These are phyloP conservation scores for Caenorhabditis sulstoni DNA, from an alignment of 2,888 invertebrate genomes.

Conservation along the genomic window DNA sequence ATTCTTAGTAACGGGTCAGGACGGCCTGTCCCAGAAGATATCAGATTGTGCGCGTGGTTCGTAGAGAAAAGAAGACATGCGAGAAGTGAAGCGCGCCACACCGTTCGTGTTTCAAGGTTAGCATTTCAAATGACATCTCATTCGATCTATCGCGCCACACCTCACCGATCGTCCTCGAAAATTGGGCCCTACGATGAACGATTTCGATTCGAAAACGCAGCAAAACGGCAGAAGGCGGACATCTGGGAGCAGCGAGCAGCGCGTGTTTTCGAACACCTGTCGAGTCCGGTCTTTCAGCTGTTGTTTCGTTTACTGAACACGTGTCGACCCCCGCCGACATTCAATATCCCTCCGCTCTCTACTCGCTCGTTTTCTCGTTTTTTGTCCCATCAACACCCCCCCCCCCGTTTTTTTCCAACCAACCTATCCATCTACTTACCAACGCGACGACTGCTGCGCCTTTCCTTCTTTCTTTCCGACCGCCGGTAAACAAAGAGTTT, in stretches of 20 bases:
- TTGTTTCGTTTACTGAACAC: constrained; percentile 36
- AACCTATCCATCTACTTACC: constrained; percentile 50
- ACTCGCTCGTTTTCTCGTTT: constrained; percentile 14
- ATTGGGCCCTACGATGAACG: constrained; percentile 6
- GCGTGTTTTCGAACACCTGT: constrained; percentile 39
- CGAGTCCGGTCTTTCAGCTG: constrained; percentile 34
- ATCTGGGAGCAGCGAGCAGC: constrained; percentile 29
- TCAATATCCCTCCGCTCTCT: neutral
- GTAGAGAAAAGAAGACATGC: too few relatives aligned
- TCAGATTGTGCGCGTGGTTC: neutral
- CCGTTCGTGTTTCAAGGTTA: constrained; percentile 6
- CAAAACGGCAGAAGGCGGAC: constrained; percentile 8
- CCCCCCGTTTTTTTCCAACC: constrained; percentile 25
- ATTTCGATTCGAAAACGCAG: neutral
- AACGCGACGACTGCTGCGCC: constrained; percentile 35
- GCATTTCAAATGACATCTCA: too few relatives aligned
- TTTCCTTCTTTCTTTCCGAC: constrained; percentile 15
- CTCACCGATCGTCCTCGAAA: neutral
- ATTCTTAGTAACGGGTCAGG: too few relatives aligned
- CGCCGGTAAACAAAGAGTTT: constrained; percentile 44
- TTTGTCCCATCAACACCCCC: constrained; percentile 6
- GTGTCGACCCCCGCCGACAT: constrained; percentile 23
- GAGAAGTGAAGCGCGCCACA: neutral
- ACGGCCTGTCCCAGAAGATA: neutral
- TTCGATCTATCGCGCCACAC: too few relatives aligned